Evolutionary conservation across 2,113 vertebrate species (phyloP), one percentile per base, ranked within the genome.

Genomic region (Isichthys henryi): DNA sequence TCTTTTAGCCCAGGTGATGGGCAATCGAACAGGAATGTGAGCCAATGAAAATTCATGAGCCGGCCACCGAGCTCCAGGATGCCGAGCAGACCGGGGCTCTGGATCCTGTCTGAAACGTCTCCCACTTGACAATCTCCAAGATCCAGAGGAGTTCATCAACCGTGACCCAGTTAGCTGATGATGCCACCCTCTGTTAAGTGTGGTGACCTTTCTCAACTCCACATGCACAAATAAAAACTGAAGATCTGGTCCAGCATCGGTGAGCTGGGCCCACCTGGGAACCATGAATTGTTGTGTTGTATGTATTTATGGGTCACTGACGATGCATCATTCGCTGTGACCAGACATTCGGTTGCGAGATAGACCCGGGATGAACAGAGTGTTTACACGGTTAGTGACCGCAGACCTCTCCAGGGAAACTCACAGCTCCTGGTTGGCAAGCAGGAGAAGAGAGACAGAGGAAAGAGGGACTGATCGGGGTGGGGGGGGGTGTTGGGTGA

Each of bases 401-500:
- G 21, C 56, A 88, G 87, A 62, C 39, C 15, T 15, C 87, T 43
- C 87, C 56, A 7, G 35, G 87, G 87, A 66, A 17, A 35, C 11
- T 53, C 21, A 17, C 45, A 0, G 84, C 49, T 5, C 46, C 6
- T 21, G 80, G 5, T 39, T 23, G n/a, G 27, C 27, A 35, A 80
- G 35, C 35, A 43, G 35, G 31, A 43, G 74, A 4, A 80, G 19
- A 43, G 35, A 80, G 31, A 74, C 13, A 23, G 43, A 23, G 45
- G 35, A 48, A 58, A 27, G 50, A 52, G 58, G 27, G 52, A 56
- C 48, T 35, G 86, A 88, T 49, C 11, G 9, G 49, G 77, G 52
- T 27, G 85, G 45, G 9, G 17, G 48, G 52, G 23, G 84, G 70
- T 31, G 90, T 90, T 88, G 83, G 92, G 90, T 91, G 92, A 95